Evolutionary conservation across 2,797 vertebrate species (phyloP).

Genomic region (Eremophila alpestris): DNA sequence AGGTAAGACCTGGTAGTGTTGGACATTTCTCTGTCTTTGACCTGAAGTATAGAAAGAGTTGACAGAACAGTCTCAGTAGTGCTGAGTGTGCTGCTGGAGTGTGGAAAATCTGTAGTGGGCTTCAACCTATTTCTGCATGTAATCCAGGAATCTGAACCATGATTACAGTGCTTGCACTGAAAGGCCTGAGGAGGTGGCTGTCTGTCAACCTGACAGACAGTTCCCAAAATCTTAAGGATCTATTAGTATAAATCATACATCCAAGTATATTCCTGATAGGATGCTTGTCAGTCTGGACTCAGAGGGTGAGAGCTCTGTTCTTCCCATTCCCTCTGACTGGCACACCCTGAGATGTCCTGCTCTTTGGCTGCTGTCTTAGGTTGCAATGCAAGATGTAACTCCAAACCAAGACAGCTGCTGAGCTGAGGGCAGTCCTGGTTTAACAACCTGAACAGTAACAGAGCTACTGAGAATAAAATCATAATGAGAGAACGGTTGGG

Average conservation of each 20-base stretch:
- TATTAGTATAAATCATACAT: background rate
- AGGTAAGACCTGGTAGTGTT: slow-evolving; percentile 73
- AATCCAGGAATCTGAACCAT: background rate
- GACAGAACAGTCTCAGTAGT: background rate
- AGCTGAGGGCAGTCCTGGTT: background rate
- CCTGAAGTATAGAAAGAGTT: background rate
- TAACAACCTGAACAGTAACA: background rate
- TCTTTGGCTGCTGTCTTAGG: background rate
- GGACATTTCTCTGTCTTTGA: background rate
- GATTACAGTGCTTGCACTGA: background rate
- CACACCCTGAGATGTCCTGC: background rate
- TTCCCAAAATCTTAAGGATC: background rate
- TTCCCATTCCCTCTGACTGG: background rate
- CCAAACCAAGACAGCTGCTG: background rate
- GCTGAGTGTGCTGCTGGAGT: fast-evolving
- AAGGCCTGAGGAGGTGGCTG: background rate
- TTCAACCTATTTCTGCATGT: background rate
- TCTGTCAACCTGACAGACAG: background rate
- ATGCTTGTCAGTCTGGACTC: background rate
- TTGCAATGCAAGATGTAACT: no score
- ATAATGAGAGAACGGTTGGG: background rate
- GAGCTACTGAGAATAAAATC: background rate
- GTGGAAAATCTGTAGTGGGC: background rate
- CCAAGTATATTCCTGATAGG: background rate
- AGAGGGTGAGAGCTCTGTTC: background rate